phyloP scores from a whole-genome alignment of 1,140 invertebrate genomes.

The Drosophila sproati region DNA sequence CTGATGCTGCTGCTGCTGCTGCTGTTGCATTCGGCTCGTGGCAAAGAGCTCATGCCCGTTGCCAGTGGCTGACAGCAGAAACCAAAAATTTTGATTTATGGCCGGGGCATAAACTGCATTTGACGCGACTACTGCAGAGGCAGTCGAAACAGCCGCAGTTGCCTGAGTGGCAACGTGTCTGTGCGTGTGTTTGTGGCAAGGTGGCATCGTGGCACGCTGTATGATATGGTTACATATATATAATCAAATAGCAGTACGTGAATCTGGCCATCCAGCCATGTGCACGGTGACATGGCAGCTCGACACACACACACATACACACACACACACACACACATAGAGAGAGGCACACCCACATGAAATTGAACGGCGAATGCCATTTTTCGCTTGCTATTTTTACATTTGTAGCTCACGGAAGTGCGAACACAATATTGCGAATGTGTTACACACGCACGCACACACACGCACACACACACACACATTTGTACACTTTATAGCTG shows the following conservation, averaged over 20 bases:
- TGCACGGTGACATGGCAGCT: constrained; percentile 76
- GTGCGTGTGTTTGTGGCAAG: constrained; percentile 6
- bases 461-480: constrained; percentile 12
- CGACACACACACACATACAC: constrained; percentile 22
- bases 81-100: constrained; percentile 83
- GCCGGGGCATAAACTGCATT: constrained; percentile 79
- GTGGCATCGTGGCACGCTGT: constrained; percentile 40
- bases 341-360: constrained; percentile 25
- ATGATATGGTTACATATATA: constrained; percentile 75
- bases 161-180: background rate
- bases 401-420: constrained; percentile 58
- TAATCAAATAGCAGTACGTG: constrained; percentile 71
- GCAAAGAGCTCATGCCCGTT: constrained; percentile 48
- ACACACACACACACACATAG: constrained; percentile 26
- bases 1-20: constrained; percentile 5
- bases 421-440: constrained; percentile 74
- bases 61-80: constrained; percentile 76
- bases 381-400: constrained; percentile 54
- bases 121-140: constrained; percentile 61
- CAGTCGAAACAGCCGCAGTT: background rate
- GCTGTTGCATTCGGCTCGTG: constrained; percentile 17
- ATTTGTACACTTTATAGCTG: constrained; percentile 35
- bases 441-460: constrained; percentile 40
- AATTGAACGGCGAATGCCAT: constrained; percentile 72
- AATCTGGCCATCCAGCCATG: constrained; percentile 61